Evolutionary conservation across 1,140 invertebrate genomes (phyloP), one percentile per base, ranked within the genome.

Genomic region (Stegodyphus dumicola): DNA sequence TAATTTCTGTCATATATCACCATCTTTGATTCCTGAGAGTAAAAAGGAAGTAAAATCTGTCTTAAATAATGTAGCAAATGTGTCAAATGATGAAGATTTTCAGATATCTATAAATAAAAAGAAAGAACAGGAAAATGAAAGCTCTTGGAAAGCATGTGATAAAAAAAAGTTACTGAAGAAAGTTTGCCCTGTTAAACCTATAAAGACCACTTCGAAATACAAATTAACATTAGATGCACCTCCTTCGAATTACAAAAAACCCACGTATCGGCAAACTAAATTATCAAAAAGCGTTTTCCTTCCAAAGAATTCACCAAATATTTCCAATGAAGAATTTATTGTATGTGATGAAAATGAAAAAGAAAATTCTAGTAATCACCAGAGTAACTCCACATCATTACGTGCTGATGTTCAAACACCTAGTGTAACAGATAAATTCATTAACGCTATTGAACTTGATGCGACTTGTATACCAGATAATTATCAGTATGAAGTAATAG

Each of bases 401-500:
- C 9, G 5, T 10, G 56, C 2, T 60, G 56, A 60, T 60, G 56
- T 60, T 15, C 56, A 10, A 9, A 60, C 15, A 9, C 56, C 56
- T 5, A 60, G 56, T 60, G 2, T 9, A 60, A 10, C 9, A 60
- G 9, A 60, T 60, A 60, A 60, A 15, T 10, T 60, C 56, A 10
- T 33, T 33, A 33, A 9, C 5, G 56, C 18, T 33, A n/a, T 69
- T 13, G 81, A 85, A 49, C 49, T 85, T 70, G 81, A 85, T 85
- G 81, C 81, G 13, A 85, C 81, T 85, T 85, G 73, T 60, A 76
- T 85, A 6, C 81, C 81, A 60, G 81, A 76, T 0, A 77, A 85
- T 85, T 85, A 69, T 85, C n/a, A 83, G 56, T 78, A 53, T 52
- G 70, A 74, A 75, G n/a, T 70, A 9, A 56, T 69, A 78, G 7